Percentiles rank a stretch among this genome's conserved stretches.
These are phyloP conservation scores for Ciconia stormi DNA, from an alignment of 2,113 vertebrate genomes.

Conservation along the genomic window DNA sequence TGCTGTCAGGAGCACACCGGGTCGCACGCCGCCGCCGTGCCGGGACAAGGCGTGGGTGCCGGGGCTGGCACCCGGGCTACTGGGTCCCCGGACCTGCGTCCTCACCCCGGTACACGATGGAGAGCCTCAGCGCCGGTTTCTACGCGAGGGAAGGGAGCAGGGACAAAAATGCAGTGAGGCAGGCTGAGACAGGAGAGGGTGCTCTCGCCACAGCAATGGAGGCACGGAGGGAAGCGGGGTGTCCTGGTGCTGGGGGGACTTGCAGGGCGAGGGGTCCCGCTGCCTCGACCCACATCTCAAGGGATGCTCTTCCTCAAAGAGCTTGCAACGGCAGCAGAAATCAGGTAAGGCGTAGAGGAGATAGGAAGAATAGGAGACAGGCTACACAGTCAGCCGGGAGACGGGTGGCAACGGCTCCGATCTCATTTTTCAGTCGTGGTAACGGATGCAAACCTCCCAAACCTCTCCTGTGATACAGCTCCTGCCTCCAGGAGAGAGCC, in stretches of 20 bases:
- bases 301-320: not conserved
- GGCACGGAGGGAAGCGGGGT: accelerated
- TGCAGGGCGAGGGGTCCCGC: not conserved
- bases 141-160: not conserved
- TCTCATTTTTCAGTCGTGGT: not conserved
- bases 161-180: not conserved
- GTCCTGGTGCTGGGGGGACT: not conserved
- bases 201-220: not conserved
- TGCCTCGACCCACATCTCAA: accelerated
- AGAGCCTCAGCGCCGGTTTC: not conserved
- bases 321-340: not conserved
- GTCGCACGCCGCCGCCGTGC: not conserved
- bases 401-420: accelerated
- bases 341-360: not conserved
- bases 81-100: accelerated
- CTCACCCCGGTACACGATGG: accelerated
- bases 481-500: not conserved
- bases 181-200: conserved; percentile 58
- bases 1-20: not conserved
- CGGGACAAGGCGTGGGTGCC: not conserved
- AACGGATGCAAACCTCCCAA: no score
- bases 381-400: not conserved
- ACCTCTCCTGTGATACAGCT: not conserved
- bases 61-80: not conserved
- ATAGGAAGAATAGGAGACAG: not conserved